Conservation (phyloP, 2,113 vertebrate genomes). For the Phylloscopus whistleri region DNA sequence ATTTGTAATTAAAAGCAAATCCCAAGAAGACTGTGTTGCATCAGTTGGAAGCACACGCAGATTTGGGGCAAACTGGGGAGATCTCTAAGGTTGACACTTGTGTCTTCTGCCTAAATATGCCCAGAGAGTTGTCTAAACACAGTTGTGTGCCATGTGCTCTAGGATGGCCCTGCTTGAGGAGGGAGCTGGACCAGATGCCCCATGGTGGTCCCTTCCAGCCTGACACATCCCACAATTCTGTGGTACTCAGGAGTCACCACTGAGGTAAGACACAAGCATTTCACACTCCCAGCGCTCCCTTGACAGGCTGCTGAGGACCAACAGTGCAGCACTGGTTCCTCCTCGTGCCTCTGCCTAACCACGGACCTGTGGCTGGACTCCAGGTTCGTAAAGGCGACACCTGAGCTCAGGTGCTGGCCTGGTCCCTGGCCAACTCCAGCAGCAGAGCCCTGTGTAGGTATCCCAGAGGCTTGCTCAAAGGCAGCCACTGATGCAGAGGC, state of each 20-base stretch:
- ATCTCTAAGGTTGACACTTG: neutral
- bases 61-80: neutral
- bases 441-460: neutral
- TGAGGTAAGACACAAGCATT: neutral
- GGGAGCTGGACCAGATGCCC: neutral
- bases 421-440: neutral
- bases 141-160: neutral
- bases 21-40: neutral
- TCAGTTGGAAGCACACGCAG: fast-evolving
- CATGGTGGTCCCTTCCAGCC: neutral
- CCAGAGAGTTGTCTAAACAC: neutral
- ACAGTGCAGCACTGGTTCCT: neutral
- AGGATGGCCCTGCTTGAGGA: neutral
- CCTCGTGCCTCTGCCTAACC: neutral
- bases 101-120: neutral
- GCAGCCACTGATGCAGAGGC: neutral
- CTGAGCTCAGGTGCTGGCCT: neutral
- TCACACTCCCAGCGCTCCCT: neutral
- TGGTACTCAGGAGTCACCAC: neutral
- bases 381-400: neutral
- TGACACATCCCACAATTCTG: neutral
- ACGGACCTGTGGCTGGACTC: neutral
- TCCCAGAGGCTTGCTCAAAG: neutral
- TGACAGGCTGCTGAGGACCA: neutral
- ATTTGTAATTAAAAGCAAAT: neutral